These are phyloP conservation scores for Xestia xanthographa DNA, from an alignment of 2,888 invertebrate species.

Conservation along the genomic window DNA sequence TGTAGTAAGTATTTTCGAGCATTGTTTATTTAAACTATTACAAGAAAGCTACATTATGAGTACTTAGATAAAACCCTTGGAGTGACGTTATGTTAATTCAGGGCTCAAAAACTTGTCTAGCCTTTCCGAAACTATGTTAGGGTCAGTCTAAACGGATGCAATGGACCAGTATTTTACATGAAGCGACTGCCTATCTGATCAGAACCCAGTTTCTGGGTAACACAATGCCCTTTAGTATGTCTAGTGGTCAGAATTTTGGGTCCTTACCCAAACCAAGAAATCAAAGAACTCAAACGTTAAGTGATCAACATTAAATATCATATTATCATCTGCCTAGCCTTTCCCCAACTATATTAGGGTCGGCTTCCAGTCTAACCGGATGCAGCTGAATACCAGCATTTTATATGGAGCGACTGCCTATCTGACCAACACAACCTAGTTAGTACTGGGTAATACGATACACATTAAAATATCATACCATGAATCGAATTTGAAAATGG, in stretches of 20 bases:
- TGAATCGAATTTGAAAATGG: background rate
- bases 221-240: background rate
- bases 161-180: too few relatives aligned
- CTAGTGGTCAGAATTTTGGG: background rate
- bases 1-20: background rate
- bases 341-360: background rate
- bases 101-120: background rate
- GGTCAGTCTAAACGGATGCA: background rate
- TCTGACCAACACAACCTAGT: background rate
- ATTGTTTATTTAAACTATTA: slow-evolving; percentile 9
- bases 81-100: background rate
- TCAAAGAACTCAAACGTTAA: background rate
- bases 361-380: background rate
- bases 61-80: background rate
- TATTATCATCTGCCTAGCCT: background rate
- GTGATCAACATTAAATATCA: too few relatives aligned
- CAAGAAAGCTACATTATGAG: background rate
- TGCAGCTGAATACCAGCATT: too few relatives aligned
- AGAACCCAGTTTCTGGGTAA: background rate
- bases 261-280: background rate
- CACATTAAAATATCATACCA: background rate
- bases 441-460: background rate
- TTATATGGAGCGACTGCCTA: background rate
- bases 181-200: background rate
- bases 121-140: background rate